Evolutionary conservation across 1,140 invertebrate species (phyloP).

Genomic region (Phthorimaea operculella): DNA sequence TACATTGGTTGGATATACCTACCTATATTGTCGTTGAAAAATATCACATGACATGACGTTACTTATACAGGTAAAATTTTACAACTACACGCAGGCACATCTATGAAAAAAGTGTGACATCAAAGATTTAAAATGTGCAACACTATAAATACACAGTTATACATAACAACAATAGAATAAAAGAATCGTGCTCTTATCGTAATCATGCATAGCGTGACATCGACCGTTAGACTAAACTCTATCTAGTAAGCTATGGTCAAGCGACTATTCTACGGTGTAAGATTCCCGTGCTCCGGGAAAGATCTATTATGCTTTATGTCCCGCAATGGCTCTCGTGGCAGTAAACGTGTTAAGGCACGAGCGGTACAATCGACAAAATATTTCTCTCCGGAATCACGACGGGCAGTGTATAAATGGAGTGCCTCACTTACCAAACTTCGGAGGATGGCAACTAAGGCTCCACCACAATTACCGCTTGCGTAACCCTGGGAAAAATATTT

Average conservation of each 20-base stretch:
- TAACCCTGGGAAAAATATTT: constrained; percentile 69
- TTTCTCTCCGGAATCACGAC: constrained; percentile 67
- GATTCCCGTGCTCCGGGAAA: constrained; percentile 63
- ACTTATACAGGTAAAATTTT: no score
- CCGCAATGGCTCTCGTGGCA: constrained; percentile 54
- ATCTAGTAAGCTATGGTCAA: constrained; percentile 54
- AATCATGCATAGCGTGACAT: constrained; percentile 65
- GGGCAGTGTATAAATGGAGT: constrained; percentile 66
- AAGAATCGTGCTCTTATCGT: constrained; percentile 61
- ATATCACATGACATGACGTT: no score
- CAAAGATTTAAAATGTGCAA: constrained; percentile 44
- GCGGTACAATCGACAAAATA: constrained; percentile 67
- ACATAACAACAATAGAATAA: constrained; percentile 38
- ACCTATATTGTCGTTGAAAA: no score
- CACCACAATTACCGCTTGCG: constrained; percentile 68
- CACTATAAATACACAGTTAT: constrained; percentile 43
- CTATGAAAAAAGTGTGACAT: constrained; percentile 6
- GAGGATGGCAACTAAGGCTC: constrained; percentile 67
- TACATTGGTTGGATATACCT: no score
- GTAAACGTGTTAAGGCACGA: constrained; percentile 47
- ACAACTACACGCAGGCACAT: neutral
- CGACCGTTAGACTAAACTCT: constrained; percentile 49
- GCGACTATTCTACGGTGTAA: constrained; percentile 56
- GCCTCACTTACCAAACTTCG: constrained; percentile 67
- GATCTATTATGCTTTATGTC: constrained; percentile 65